A percentile compares a stretch with the other conserved stretches of the same genome.
phyloP scores from a whole-genome alignment of 2,888 invertebrate species.

The Priocnemis perturbator region DNA sequence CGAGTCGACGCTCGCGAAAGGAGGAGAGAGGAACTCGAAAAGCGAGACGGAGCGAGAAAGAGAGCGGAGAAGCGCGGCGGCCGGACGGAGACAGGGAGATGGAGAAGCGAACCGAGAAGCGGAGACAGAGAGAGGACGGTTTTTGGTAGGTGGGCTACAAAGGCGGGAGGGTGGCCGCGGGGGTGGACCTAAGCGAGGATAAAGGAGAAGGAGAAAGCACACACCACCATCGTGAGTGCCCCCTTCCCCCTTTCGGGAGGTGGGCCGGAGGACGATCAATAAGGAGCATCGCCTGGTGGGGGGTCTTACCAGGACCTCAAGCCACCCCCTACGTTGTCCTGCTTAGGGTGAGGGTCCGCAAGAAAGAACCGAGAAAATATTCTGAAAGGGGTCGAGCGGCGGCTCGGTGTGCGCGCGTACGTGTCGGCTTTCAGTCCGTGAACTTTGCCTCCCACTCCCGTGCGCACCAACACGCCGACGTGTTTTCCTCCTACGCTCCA shows the following conservation, averaged over 20 bases:
- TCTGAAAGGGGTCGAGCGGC: slow-evolving; percentile 63
- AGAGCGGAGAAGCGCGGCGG: slow-evolving; percentile 9
- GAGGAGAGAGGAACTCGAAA: slow-evolving; percentile 21
- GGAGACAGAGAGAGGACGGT: slow-evolving; percentile 57
- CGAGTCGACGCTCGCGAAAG: slow-evolving; percentile 22
- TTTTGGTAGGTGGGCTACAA: slow-evolving; percentile 71
- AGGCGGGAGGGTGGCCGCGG: slow-evolving; percentile 66
- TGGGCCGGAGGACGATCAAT: slow-evolving; percentile 75
- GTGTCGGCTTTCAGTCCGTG: slow-evolving; percentile 53
- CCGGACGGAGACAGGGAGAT: slow-evolving; percentile 13
- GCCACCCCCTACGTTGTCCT: slow-evolving; percentile 65
- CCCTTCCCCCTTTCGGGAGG: slow-evolving; percentile 54
- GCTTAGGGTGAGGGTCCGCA: slow-evolving; percentile 71
- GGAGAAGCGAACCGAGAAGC: slow-evolving; percentile 8
- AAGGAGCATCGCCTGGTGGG: slow-evolving; percentile 71
- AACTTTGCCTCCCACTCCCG: slow-evolving; percentile 51
- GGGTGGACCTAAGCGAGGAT: slow-evolving; percentile 71
- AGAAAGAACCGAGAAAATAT: slow-evolving; percentile 74
- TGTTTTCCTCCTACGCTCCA: slow-evolving; percentile 15
- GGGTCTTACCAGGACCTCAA: slow-evolving; percentile 74
- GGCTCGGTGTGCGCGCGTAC: slow-evolving; percentile 35
- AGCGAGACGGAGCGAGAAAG: slow-evolving; percentile 27
- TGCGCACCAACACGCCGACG: slow-evolving; percentile 27
- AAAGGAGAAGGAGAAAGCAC: slow-evolving; percentile 68
- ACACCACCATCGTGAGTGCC: slow-evolving; percentile 56